These are phyloP conservation scores for Holothuria glaberrima DNA, from an alignment of 35 echinoderm and acorn worm species.

Conservation along the genomic window DNA sequence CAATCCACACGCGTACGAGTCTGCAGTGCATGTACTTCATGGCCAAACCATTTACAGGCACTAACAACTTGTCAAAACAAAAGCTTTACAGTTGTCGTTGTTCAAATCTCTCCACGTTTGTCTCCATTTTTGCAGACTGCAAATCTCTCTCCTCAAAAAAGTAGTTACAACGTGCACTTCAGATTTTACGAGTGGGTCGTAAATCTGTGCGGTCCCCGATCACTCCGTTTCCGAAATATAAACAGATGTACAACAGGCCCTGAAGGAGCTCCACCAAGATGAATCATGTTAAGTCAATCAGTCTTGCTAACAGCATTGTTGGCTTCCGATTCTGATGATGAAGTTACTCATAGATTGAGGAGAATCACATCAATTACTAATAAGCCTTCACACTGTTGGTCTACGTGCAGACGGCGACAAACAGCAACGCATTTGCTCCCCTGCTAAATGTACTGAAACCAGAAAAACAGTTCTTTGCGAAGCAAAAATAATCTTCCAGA, in stretches of 20 bases:
- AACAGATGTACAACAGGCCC: conserved; percentile 43
- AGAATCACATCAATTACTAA: conserved; percentile 39
- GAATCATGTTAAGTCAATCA: conserved; percentile 54
- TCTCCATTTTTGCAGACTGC: too few species aligned
- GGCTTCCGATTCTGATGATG: conserved; percentile 39
- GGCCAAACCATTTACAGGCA: not conserved
- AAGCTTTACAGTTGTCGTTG: not conserved
- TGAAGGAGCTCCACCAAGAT: conserved; percentile 35
- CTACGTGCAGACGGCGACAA: not conserved
- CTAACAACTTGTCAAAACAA: conserved; percentile 14
- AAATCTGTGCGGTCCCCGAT: conserved; percentile 26
- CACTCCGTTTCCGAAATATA: conserved; percentile 12
- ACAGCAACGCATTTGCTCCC: not conserved
- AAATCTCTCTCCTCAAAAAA: too few species aligned
- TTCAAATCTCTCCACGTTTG: not conserved
- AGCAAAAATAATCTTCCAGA: not conserved
- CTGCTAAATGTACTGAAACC: too few species aligned
- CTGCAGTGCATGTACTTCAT: too few species aligned
- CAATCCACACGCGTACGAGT: too few species aligned
- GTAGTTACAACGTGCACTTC: too few species aligned
- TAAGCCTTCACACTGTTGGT: conserved; percentile 12
- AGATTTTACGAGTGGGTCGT: conserved; percentile 44
- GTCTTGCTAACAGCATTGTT: not conserved
- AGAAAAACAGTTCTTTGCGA: not conserved
- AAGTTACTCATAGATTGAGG: conserved; percentile 40